A percentile compares a stretch with the other conserved stretches of the same genome.
Evolutionary conservation across 2,113 vertebrate genomes (phyloP).

Genomic region (Epinephelus fuscoguttatus): DNA sequence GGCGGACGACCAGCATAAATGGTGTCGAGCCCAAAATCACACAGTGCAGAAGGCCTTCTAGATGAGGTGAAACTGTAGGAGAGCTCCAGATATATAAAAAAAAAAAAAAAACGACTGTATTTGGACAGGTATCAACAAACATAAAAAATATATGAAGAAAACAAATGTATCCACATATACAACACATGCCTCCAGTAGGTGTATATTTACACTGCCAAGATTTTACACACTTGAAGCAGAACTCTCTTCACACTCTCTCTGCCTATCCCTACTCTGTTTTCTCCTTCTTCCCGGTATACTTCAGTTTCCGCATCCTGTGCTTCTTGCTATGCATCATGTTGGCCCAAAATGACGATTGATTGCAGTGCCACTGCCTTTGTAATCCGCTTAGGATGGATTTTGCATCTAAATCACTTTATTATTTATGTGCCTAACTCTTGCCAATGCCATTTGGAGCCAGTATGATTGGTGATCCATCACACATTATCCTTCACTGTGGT

Average conservation of each 20-base stretch:
- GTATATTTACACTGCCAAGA: neutral
- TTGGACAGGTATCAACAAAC: neutral
- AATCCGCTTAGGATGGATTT: conserved; percentile 85
- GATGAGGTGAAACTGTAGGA: neutral
- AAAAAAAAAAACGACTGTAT: neutral
- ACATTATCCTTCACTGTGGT: conserved; percentile 77
- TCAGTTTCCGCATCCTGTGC: conserved; percentile 54
- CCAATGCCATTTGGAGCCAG: conserved; percentile 75
- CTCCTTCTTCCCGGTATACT: conserved; percentile 25
- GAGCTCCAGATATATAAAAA: neutral
- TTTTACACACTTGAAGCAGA: neutral
- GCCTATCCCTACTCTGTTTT: conserved; percentile 28
- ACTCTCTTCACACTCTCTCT: conserved; percentile 7
- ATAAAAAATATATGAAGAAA: no score
- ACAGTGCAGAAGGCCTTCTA: neutral
- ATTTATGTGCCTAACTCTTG: conserved; percentile 80
- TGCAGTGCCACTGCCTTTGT: conserved; percentile 77
- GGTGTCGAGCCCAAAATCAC: neutral
- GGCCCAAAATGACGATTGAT: conserved; percentile 82
- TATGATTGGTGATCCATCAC: conserved; percentile 83
- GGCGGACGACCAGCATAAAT: neutral
- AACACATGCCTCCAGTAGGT: neutral
- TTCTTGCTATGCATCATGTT: conserved; percentile 79
- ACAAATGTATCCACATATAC: neutral
- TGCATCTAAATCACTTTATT: conserved; percentile 84